These are phyloP conservation scores for Ctenochaetus hawaiiensis DNA, from an alignment of 2,797 vertebrate genomes.

Conservation along the genomic window DNA sequence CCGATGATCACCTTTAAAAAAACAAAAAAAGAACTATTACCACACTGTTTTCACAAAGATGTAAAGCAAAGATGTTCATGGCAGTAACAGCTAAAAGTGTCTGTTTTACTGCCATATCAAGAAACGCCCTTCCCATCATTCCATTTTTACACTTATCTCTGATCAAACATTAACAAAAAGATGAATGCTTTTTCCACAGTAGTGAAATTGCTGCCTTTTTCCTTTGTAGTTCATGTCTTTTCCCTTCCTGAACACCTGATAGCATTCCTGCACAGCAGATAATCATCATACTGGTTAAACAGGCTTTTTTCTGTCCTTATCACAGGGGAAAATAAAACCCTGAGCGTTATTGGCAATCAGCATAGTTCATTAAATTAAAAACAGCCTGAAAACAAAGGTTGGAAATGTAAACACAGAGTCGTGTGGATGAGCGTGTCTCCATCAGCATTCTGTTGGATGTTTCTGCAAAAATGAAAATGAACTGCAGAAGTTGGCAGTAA, in stretches of 20 bases:
- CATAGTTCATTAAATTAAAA: too few species aligned
- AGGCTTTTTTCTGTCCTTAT: neutral
- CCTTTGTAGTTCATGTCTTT: neutral
- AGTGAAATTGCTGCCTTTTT: slow-evolving; percentile 2
- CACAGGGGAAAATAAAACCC: neutral
- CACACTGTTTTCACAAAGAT: too few species aligned
- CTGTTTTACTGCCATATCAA: neutral
- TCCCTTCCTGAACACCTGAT: slow-evolving; percentile 1
- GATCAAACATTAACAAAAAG: neutral
- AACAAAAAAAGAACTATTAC: too few species aligned
- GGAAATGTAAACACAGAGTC: too few species aligned
- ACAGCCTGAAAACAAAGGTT: too few species aligned
- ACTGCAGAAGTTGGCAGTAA: neutral
- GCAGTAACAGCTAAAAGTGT: too few species aligned
- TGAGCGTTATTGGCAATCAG: neutral
- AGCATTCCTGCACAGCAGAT: neutral
- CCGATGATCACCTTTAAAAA: slow-evolving; percentile 91
- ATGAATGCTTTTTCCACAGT: neutral
- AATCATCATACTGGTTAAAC: neutral
- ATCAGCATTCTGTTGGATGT: neutral
- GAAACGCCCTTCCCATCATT: neutral
- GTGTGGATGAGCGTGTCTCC: too few species aligned
- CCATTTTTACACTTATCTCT: neutral
- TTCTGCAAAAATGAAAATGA: neutral
- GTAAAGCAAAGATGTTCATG: too few species aligned